These are phyloP conservation scores for Anseranas semipalmata DNA, from an alignment of 2,113 vertebrate species.

Conservation along the genomic window DNA sequence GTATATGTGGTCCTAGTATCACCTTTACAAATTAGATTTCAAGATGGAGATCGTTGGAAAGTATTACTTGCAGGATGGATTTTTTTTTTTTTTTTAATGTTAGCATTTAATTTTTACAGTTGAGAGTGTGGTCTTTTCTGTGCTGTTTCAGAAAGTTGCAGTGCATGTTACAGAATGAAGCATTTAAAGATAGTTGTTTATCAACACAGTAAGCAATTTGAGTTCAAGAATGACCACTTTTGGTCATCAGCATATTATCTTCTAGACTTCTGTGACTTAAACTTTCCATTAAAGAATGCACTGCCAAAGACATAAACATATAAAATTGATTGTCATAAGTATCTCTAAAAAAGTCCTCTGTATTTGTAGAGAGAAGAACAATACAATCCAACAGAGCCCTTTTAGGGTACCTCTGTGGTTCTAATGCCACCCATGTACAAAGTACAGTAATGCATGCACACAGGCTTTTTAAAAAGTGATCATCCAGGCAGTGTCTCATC, in stretches of 20 bases:
- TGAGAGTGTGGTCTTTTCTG: background rate
- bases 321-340: background rate
- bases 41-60: background rate
- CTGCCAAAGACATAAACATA: background rate
- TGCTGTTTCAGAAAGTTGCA: background rate
- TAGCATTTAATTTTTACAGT: background rate
- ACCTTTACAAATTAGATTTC: slow-evolving; percentile 32
- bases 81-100: background rate
- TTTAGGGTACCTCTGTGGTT: background rate
- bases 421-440: background rate
- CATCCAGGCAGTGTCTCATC: background rate
- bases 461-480: background rate
- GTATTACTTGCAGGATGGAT: background rate
- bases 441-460: background rate
- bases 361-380: background rate
- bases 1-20: background rate
- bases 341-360: background rate
- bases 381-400: background rate
- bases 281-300: background rate
- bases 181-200: background rate
- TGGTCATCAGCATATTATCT: background rate
- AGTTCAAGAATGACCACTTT: background rate
- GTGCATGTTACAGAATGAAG: background rate
- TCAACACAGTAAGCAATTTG: background rate
- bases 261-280: background rate